phyloP scores from a whole-genome alignment of 2,113 vertebrate species.

The Chloroceryle aenea region DNA sequence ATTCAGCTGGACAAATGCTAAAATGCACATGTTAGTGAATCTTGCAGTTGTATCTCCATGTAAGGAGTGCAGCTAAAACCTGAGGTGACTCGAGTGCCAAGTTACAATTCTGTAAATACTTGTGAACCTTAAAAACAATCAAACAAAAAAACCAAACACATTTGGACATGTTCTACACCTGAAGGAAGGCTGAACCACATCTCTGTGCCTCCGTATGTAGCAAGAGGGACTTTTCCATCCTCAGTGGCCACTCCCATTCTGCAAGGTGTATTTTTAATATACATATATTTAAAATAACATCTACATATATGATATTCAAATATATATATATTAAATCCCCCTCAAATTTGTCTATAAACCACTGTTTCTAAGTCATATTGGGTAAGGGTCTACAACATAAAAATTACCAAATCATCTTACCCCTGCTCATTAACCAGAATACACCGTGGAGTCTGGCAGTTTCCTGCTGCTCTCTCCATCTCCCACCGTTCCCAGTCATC shows the following conservation, averaged over 20 bases:
- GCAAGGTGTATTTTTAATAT: not conserved
- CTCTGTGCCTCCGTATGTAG: not conserved
- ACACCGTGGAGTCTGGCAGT: not conserved
- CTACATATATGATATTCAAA: not conserved
- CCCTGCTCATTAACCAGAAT: not conserved
- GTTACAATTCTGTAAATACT: not conserved
- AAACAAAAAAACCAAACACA: not conserved
- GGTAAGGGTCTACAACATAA: not conserved
- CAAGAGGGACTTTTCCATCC: not conserved
- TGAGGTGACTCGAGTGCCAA: not conserved
- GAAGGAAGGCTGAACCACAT: not conserved
- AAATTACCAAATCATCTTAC: not conserved
- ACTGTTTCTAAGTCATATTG: not conserved
- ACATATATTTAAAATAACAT: not conserved
- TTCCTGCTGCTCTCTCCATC: not conserved
- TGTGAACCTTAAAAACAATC: not conserved
- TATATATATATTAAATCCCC: not conserved
- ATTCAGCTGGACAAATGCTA: not conserved
- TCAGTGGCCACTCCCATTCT: not conserved
- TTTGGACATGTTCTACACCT: not conserved
- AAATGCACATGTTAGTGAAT: not conserved
- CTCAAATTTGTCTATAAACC: not conserved
- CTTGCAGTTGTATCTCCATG: not conserved
- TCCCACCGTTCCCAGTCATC: not conserved
- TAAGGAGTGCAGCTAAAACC: not conserved